Evolutionary conservation across 2,797 vertebrate genomes (phyloP).

Genomic region (Brotula barbata): DNA sequence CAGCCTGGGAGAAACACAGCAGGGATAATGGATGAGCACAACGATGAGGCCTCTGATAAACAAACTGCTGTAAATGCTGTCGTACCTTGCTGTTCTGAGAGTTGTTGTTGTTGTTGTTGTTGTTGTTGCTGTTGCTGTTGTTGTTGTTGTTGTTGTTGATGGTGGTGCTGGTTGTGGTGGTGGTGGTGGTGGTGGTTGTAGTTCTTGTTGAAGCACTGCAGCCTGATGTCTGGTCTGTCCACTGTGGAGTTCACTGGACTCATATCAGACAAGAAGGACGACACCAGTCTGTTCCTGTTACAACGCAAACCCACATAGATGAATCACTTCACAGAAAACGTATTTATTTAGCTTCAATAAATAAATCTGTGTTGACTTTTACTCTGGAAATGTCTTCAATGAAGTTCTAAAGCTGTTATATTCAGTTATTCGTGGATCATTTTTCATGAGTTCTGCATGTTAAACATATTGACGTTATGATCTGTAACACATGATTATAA

Average conservation of each 20-base stretch:
- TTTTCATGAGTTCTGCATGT: no score
- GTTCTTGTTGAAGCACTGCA: slow-evolving; percentile 59
- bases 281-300: slow-evolving; percentile 49
- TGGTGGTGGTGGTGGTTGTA: slow-evolving; percentile 65
- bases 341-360: no score
- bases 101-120: slow-evolving; percentile 59
- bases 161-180: slow-evolving; percentile 47
- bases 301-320: neutral
- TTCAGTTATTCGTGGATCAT: no score
- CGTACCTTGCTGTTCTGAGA: slow-evolving; percentile 68
- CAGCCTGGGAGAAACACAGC: slow-evolving; percentile 50
- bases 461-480: no score
- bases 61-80: neutral
- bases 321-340: neutral
- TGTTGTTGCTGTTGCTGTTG: slow-evolving; percentile 67
- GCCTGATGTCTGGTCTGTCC: slow-evolving; percentile 49
- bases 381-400: no score
- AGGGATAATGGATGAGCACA: neutral
- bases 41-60: no score
- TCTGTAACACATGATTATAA: no score
- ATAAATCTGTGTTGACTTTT: no score
- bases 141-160: slow-evolving; percentile 60
- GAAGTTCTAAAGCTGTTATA: no score
- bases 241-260: slow-evolving; percentile 50
- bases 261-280: slow-evolving; percentile 59